Evolutionary conservation across 2,888 invertebrate species (phyloP), one percentile per base, ranked within the genome.

Genomic region (Ichneumoninae sp.): DNA sequence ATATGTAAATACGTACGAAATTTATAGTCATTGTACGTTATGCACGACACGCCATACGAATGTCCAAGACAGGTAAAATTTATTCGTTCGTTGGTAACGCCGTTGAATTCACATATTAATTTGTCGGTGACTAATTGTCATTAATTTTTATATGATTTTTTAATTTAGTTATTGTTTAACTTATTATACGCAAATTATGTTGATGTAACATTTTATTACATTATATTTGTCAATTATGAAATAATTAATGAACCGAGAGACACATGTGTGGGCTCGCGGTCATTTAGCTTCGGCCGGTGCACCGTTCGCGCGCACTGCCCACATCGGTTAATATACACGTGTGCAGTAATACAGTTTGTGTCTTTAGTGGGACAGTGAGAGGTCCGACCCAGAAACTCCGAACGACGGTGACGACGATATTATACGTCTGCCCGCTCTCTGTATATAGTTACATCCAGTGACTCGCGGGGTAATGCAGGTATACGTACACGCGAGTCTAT

Each of bases 311-410:
- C 26, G 40, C 66, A 40, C 10, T 68, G 52, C 69, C 40, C 16
- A 75, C 81, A 52, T n/a, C 10, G 74, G 68, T 63, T 68, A 74
- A 63, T 50, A 66, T 66, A 74, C 47, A 57, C 16, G 22, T 71
- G 63, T 57, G 50, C 54, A 50, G 74, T 60, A 63, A 63, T 70
- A 65, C 74, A 70, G 65, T 57, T 77, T 63, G 54, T 73, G 83
- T 83, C 71, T 71, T 74, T 68, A 86, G 85, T 87, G 88, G 88
- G 88, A 87, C 88, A 89, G 91, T 90, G 90, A 91, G 90, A 90
- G 90, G 89, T 74, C 83, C 89, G 89, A 90, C 89, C 89, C 87
- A 85, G 85, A 85, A 85, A 85, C 86, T 69, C 52, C 26, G 13
- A 57, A 66, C 71, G 69, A 65, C 52, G 78, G 36, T 26, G 68